phyloP scores from a whole-genome alignment of 2,113 vertebrate species.

The Amazona vittata region DNA sequence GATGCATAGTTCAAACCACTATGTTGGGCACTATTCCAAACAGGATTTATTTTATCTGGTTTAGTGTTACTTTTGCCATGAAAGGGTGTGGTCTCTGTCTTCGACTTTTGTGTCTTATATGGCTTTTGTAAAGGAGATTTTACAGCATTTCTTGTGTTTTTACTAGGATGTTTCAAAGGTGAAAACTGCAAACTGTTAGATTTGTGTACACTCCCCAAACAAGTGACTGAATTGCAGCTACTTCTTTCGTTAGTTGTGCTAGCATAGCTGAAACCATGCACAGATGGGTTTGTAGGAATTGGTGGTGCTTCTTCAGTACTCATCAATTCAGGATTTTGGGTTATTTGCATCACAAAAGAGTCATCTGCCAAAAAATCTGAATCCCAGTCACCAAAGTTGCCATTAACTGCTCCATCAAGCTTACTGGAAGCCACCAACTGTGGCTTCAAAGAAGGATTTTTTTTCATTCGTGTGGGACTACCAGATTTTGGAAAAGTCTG shows the following conservation, averaged over 20 bases:
- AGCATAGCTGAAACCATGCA: constrained; percentile 48
- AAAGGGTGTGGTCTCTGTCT: constrained; percentile 43
- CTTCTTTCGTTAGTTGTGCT: not conserved
- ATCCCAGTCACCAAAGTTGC: constrained; percentile 87
- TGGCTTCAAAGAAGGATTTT: not conserved
- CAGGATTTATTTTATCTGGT: constrained; percentile 8
- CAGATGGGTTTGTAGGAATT: not conserved
- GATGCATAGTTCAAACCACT: constrained; percentile 1
- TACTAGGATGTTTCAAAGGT: constrained; percentile 18
- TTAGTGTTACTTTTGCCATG: constrained; percentile 50
- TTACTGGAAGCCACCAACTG: not conserved
- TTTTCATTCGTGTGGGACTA: not conserved
- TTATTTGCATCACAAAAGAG: constrained; percentile 80
- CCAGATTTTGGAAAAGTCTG: not conserved
- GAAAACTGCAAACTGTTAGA: constrained; percentile 21
- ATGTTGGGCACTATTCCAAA: not conserved
- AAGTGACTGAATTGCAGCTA: not conserved
- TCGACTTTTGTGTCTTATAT: not conserved
- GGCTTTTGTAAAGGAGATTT: constrained; percentile 11
- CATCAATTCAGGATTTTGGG: constrained; percentile 74
- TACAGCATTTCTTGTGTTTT: not conserved
- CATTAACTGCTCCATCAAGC: not conserved
- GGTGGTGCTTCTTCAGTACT: not conserved
- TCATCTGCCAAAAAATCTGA: constrained; percentile 83
- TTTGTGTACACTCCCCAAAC: not conserved